These are phyloP conservation scores for Cebus imitator DNA, from an alignment of 2,113 vertebrate species.

Conservation along the genomic window DNA sequence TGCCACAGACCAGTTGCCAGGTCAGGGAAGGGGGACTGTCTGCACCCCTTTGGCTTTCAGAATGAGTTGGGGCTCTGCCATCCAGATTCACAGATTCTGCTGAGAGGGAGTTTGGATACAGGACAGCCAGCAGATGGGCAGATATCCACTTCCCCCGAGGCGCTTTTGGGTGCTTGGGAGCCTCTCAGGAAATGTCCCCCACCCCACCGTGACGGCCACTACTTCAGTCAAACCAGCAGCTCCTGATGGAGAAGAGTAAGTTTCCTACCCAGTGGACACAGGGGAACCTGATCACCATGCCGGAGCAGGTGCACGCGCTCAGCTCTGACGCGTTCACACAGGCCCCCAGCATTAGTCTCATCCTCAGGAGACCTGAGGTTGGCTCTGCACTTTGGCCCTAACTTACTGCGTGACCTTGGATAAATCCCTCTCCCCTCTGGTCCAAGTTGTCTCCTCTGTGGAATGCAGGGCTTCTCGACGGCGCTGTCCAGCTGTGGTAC, in stretches of 20 bases:
- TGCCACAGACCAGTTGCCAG: neutral
- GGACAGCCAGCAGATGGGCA: fast-evolving
- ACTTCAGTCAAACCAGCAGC: neutral
- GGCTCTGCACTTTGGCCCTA: neutral
- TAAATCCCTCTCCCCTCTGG: neutral
- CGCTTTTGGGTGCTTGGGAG: neutral
- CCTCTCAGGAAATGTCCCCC: neutral
- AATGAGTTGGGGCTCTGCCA: neutral
- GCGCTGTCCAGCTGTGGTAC: neutral
- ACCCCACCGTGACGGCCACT: neutral
- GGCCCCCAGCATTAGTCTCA: too few species aligned
- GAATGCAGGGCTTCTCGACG: neutral
- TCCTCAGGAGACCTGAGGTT: neutral
- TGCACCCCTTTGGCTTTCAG: neutral
- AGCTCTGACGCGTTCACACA: fast-evolving
- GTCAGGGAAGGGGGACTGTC: too few species aligned
- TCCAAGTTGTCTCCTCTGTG: neutral
- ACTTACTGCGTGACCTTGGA: neutral
- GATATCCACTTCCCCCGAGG: neutral
- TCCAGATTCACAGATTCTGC: neutral
- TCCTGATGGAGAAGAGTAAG: neutral
- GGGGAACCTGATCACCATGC: fast-evolving
- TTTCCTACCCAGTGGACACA: neutral
- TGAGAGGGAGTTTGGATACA: neutral
- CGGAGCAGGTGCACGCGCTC: neutral